Base-by-base conservation (phyloP, 2,113 vertebrate species). In the Cyrtonyx montezumae region DNA sequence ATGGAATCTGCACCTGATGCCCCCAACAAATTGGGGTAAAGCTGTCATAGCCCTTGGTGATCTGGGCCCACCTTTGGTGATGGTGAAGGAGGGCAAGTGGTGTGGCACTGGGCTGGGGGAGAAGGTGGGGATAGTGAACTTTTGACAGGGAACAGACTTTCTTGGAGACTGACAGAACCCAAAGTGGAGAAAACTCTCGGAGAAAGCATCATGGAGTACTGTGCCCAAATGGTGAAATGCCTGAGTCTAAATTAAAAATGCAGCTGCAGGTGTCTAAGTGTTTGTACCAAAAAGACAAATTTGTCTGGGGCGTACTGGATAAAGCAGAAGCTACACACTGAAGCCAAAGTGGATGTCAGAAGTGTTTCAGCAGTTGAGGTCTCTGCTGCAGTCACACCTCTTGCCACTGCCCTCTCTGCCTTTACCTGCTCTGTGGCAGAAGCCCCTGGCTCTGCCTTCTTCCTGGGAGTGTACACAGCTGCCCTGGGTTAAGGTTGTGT, bases 1-100 rank as follows among this genome's bases (percentile, higher is more conserved):
- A 93, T 10, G 43, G 90, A 90, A 91, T 73, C 84, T 53, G 82
- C 55, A 94, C 66, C 88, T 95, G 82, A 81, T 89, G 88, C 93
- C 79, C 79, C 37, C 71, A 61, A 20, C 46, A 37, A 76, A 26
- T 92, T 89, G 69, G 53, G 19, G 49, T 94, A 76, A 89, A 91
- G 58, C 12, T 66, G 6, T 59, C 83, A 34, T 43, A 58, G 22
- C 22, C 16, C 14, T 84, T 11, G 1, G 21, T 78, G 49, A 93
- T 36, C 58, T 61, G n/a, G n/a, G 19, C 5, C 40, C 4, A 20
- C 3, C 5, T n/a, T 45, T 45, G 61, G 32, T 34, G 37, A 66
- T 45, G 65, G 30, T n/a, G 37, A 63, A 56, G 67, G 11, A 42
- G 62, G 30, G 21, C 19, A 92, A 25, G n/a, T 11, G 19, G 4